Evolutionary conservation across 2,888 invertebrate genomes (phyloP).

Genomic region (Agrochola macilenta): DNA sequence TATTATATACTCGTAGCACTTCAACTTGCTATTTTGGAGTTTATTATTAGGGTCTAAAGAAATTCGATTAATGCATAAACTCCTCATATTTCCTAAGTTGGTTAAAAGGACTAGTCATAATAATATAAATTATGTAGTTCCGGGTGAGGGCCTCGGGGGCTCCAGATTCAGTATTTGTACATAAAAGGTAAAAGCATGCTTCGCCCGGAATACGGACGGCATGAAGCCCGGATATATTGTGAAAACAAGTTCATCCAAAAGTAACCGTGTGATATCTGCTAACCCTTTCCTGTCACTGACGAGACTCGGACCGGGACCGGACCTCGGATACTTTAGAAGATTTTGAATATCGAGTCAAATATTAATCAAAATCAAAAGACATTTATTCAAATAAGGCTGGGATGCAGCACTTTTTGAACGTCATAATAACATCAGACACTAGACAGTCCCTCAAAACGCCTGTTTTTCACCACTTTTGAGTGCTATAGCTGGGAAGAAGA

Average conservation of each 20-base stretch:
- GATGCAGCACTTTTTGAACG: no score
- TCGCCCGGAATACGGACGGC: no score
- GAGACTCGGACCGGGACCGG: not conserved
- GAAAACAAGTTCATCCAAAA: not conserved
- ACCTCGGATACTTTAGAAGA: not conserved
- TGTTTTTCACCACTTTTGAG: no score
- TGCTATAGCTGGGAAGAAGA: no score
- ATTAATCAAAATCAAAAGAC: not conserved
- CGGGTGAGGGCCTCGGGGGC: not conserved
- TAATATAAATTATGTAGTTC: not conserved
- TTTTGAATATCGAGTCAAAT: no score
- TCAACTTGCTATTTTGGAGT: not conserved
- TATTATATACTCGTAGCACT: no score
- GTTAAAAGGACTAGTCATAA: not conserved
- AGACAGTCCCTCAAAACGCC: no score
- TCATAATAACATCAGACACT: no score
- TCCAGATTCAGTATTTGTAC: not conserved
- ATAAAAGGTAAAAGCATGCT: no score
- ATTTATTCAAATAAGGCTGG: no score
- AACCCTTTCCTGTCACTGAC: not conserved
- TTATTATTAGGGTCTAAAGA: not conserved
- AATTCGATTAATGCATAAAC: not conserved
- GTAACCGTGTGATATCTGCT: not conserved
- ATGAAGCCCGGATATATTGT: not conserved
- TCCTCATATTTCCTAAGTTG: not conserved